Evolutionary conservation across 2,113 vertebrate species (phyloP).

Genomic region (Craseonycteris thonglongyai): DNA sequence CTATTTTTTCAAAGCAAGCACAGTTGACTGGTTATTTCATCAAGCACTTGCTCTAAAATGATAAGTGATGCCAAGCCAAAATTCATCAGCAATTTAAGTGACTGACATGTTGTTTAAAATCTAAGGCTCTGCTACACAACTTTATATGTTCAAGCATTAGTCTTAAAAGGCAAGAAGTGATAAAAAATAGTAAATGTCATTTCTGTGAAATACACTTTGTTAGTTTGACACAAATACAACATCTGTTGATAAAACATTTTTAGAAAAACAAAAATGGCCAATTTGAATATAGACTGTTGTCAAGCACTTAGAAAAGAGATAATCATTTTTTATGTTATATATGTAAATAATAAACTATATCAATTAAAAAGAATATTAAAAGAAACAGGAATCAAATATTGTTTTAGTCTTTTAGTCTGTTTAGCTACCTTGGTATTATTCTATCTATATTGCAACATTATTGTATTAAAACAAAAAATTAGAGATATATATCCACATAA

Average conservation of each 20-base stretch:
- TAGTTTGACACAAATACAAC: background rate
- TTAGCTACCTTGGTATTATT: background rate
- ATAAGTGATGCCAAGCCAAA: conserved; percentile 57
- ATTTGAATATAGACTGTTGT: background rate
- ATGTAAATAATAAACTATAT: background rate
- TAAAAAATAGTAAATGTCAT: background rate
- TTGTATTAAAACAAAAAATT: background rate
- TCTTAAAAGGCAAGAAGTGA: background rate
- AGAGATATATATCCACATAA: background rate
- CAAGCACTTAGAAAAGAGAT: background rate
- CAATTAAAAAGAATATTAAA: background rate
- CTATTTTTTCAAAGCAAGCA: conserved; percentile 62
- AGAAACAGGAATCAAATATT: background rate
- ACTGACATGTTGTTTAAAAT: conserved; percentile 60
- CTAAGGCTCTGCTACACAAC: background rate
- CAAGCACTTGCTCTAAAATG: conserved; percentile 55
- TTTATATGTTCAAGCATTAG: conserved; percentile 24
- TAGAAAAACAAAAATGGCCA: background rate
- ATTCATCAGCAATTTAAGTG: conserved; percentile 67
- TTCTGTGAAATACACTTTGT: background rate
- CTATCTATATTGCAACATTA: background rate
- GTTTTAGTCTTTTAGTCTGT: background rate
- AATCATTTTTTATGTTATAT: background rate
- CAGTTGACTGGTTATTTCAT: conserved; percentile 69
- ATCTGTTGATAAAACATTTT: background rate